Percentiles rank a stretch among this genome's conserved stretches.
Conservation (phyloP, 2,113 vertebrate species). For the Ceuthmochares aereus region DNA sequence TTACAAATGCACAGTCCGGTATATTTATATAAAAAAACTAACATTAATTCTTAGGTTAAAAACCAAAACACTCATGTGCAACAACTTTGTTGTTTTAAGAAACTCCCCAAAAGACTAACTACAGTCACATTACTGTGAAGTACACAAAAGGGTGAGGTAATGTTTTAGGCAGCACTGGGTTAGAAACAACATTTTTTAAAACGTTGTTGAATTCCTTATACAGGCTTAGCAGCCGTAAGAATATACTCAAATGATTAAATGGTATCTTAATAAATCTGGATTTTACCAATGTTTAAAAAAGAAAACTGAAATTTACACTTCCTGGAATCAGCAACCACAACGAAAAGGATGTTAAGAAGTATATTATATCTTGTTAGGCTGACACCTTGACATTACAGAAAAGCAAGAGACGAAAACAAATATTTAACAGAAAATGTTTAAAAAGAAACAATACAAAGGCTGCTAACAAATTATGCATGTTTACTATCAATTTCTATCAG, state of each 20-base stretch:
- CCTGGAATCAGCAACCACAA: not conserved
- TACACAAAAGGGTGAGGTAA: not conserved
- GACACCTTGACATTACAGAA: not conserved
- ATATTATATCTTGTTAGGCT: not conserved
- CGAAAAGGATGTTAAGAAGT: rapidly evolving
- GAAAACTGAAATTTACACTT: not conserved
- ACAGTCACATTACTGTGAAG: not conserved
- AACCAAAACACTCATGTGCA: not conserved
- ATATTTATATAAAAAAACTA: not conserved
- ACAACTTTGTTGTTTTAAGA: not conserved
- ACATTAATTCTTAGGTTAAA: not conserved
- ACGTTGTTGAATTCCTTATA: not conserved
- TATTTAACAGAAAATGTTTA: not conserved
- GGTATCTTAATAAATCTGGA: not conserved
- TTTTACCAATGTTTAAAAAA: not conserved
- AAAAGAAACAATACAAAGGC: not conserved
- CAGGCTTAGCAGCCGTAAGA: not conserved
- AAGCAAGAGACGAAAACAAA: not conserved
- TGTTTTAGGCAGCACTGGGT: not conserved
- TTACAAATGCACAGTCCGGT: not conserved
- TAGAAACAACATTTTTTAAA: not conserved
- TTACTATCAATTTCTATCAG: not conserved
- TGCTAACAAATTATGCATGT: not conserved
- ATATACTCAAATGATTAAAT: not conserved
- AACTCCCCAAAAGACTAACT: not conserved